Conservation (phyloP, 2,888 invertebrate species). For the Patella depressa region DNA sequence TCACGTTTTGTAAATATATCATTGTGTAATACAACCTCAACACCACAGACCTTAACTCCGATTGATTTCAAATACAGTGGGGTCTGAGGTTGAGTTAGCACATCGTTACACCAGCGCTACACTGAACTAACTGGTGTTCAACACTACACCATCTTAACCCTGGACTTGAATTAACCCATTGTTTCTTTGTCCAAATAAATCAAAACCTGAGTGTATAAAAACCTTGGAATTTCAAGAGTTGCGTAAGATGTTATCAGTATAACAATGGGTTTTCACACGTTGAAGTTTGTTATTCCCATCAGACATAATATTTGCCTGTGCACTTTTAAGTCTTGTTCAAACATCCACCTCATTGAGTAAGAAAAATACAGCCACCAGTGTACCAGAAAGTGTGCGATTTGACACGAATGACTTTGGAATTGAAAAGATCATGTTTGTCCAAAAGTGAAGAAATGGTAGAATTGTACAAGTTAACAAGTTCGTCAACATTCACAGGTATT, state of each 20-base stretch:
- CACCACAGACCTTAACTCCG: too few species aligned
- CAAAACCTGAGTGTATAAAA: neutral
- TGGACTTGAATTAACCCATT: too few species aligned
- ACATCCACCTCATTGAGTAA: neutral
- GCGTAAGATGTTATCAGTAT: neutral
- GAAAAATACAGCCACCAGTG: neutral
- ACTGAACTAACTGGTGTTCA: too few species aligned
- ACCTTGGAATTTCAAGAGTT: neutral
- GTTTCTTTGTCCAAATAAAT: neutral
- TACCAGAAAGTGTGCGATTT: neutral
- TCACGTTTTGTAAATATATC: too few species aligned
- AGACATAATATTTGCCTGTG: neutral
- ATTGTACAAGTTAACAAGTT: conserved; percentile 5
- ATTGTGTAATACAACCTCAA: too few species aligned
- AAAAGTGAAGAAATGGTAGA: neutral
- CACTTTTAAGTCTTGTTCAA: neutral
- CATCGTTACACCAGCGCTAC: too few species aligned
- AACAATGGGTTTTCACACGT: neutral
- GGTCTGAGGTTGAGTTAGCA: too few species aligned
- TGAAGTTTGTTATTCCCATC: neutral
- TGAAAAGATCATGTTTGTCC: neutral
- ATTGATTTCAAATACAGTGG: too few species aligned
- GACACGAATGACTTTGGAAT: neutral
- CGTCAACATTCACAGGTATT: neutral
- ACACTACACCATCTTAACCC: too few species aligned